A percentile compares a stretch with the other conserved stretches of the same genome.
Evolutionary conservation across 2,888 invertebrate genomes (phyloP).

Genomic region (Steinernema hermaphroditum): DNA sequence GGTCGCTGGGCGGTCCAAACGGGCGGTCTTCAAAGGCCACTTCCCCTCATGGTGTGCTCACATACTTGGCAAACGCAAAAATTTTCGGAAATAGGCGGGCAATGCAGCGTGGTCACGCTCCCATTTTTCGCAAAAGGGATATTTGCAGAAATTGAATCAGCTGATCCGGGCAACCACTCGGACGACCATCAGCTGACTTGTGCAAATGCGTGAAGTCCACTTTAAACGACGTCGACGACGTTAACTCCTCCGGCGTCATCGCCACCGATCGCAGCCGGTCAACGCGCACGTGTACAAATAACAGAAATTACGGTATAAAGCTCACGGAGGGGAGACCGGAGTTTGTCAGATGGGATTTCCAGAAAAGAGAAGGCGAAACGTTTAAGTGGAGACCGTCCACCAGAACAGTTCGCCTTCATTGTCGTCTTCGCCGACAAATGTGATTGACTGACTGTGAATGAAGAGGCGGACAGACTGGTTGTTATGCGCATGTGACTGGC

Average conservation of each 20-base stretch:
- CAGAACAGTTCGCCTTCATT: neutral
- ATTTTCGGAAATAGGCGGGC: neutral
- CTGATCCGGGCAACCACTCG: constrained; percentile 15
- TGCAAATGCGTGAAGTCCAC: neutral
- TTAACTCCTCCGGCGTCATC: neutral
- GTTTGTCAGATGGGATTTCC: neutral
- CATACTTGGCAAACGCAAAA: neutral
- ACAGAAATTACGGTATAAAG: too few species aligned
- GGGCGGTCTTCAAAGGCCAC: neutral
- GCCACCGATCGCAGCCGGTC: constrained; percentile 10
- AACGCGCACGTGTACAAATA: neutral
- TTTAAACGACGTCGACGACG: neutral
- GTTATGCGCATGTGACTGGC: constrained; percentile 19
- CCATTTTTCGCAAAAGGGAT: constrained; percentile 23
- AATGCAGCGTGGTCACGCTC: neutral
- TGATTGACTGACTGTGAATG: neutral
- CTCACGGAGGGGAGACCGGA: too few species aligned
- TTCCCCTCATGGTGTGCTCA: neutral
- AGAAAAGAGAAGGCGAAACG: neutral
- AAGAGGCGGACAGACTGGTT: constrained; percentile 17
- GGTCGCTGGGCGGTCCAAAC: neutral
- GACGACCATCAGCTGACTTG: constrained; percentile 27
- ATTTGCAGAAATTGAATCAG: constrained; percentile 21
- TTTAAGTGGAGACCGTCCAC: neutral
- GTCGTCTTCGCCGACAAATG: neutral